These are phyloP conservation scores for Zophobas atratus DNA, from an alignment of 1,140 invertebrate species.

Conservation along the genomic window DNA sequence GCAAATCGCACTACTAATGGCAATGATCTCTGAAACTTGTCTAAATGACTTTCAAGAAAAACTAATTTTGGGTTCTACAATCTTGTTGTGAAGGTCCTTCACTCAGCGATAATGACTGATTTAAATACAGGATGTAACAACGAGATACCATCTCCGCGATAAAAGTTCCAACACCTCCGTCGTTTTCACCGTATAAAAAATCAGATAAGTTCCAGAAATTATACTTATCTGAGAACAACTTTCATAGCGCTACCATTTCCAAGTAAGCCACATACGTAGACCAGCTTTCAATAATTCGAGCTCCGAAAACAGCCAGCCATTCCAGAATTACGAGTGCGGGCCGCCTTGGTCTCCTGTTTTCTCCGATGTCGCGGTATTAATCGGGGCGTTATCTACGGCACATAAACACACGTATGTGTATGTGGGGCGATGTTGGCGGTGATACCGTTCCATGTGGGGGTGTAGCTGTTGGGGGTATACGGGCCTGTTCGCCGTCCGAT, in stretches of 20 bases:
- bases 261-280: not conserved
- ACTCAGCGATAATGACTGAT: not conserved
- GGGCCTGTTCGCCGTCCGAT: conserved; percentile 61
- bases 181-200: not conserved
- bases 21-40: too few species aligned
- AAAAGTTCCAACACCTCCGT: too few species aligned
- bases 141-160: too few species aligned
- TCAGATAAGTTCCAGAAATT: conserved; percentile 6
- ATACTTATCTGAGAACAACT: not conserved
- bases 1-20: too few species aligned
- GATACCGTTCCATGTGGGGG: conserved; percentile 45
- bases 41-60: too few species aligned
- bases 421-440: conserved; percentile 48
- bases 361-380: conserved; percentile 42
- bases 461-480: conserved; percentile 51
- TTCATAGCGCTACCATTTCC: conserved; percentile 7
- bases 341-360: conserved; percentile 29
- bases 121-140: not conserved
- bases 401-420: conserved; percentile 52
- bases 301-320: not conserved
- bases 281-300: conserved; percentile 21
- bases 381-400: conserved; percentile 40
- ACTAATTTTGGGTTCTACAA: not conserved
- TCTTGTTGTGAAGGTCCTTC: not conserved
- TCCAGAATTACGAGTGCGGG: not conserved